A percentile compares a stretch with the other conserved stretches of the same genome.
Evolutionary conservation across 2,113 vertebrate species (phyloP).

Genomic region (Rhinopithecus roxellana): DNA sequence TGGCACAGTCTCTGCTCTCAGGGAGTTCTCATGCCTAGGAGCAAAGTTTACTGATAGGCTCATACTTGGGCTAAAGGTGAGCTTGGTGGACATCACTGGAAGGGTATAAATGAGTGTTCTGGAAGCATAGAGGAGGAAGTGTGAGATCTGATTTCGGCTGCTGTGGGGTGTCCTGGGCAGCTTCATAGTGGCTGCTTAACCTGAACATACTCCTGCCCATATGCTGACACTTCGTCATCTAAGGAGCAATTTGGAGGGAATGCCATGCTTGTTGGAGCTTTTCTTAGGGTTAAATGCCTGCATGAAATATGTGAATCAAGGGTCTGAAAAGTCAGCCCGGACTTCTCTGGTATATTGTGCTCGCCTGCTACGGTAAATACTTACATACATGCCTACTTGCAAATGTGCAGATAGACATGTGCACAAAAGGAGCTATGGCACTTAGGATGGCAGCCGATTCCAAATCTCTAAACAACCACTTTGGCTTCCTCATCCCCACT

Average conservation of each 20-base stretch:
- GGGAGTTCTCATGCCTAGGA: neutral
- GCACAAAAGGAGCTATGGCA: neutral
- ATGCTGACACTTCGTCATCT: neutral
- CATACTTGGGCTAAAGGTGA: neutral
- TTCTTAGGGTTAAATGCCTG: neutral
- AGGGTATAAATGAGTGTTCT: neutral
- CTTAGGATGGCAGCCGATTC: accelerated
- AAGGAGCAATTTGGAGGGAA: neutral
- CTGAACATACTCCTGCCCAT: neutral
- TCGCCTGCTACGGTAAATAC: neutral
- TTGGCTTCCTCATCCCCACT: neutral
- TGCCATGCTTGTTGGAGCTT: accelerated
- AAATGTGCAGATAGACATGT: too few relatives aligned
- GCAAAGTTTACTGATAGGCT: neutral
- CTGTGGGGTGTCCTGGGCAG: neutral
- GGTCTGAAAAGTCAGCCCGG: neutral
- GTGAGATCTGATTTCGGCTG: neutral
- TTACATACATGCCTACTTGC: accelerated
- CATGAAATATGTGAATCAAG: accelerated
- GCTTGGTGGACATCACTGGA: neutral
- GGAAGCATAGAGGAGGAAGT: neutral
- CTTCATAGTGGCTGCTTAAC: neutral
- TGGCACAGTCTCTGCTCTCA: neutral
- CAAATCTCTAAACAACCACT: neutral
- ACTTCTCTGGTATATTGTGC: accelerated